These are phyloP conservation scores for Trogon melanurus DNA, from an alignment of 2,113 vertebrate species.

Conservation along the genomic window DNA sequence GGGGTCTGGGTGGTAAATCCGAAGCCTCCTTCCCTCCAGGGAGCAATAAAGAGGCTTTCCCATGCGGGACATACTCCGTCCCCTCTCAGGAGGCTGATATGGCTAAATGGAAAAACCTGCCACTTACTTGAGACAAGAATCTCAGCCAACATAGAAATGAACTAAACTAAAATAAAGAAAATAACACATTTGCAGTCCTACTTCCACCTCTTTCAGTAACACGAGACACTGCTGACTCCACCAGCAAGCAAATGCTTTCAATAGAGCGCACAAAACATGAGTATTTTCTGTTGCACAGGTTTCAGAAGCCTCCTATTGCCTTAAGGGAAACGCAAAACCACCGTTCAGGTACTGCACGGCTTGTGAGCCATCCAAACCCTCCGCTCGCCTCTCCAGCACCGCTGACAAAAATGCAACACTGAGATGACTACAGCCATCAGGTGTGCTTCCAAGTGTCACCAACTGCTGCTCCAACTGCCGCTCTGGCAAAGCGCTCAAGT, in stretches of 20 bases:
- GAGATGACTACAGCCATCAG: not conserved
- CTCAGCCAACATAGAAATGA: not conserved
- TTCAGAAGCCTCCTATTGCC: not conserved
- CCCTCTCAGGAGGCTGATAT: not conserved
- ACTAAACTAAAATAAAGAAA: not conserved
- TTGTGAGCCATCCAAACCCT: not conserved
- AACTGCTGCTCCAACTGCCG: not conserved
- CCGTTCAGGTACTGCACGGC: not conserved
- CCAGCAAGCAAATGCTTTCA: not conserved
- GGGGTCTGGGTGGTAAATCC: constrained; percentile 9
- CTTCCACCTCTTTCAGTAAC: not conserved
- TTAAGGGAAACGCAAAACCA: not conserved
- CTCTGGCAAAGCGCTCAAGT: not conserved
- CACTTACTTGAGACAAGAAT: not conserved
- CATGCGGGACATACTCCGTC: not conserved
- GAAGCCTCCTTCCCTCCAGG: not conserved
- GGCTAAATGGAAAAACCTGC: constrained; percentile 1
- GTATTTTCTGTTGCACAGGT: not conserved
- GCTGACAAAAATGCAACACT: not conserved
- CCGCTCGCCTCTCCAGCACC: not conserved
- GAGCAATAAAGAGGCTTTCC: not conserved
- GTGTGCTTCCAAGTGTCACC: not conserved
- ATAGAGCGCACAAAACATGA: not conserved
- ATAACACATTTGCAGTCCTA: not conserved
- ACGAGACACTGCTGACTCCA: not conserved